A percentile compares a stretch with the other conserved stretches of the same genome.
phyloP scores from a whole-genome alignment of 2,888 invertebrate species.

The Caenorhabditis afra region DNA sequence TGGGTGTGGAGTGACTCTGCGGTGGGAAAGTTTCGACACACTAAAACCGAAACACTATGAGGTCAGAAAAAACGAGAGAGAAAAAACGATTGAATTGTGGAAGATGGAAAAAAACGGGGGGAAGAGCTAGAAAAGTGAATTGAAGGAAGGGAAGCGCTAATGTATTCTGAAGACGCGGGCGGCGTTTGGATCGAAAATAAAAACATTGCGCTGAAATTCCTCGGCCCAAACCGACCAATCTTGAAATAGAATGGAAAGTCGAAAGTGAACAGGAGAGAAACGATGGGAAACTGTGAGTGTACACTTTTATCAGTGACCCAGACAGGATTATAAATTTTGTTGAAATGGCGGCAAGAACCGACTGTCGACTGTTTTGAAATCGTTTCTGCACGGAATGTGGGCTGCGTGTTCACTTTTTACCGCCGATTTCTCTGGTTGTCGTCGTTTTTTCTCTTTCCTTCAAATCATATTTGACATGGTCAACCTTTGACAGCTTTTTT shows the following conservation, averaged over 20 bases:
- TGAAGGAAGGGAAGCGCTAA: slow-evolving; percentile 38
- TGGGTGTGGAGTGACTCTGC: slow-evolving; percentile 1
- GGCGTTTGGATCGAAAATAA: slow-evolving; percentile 30
- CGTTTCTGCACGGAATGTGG: slow-evolving; percentile 1
- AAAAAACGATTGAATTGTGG: slow-evolving; percentile 4
- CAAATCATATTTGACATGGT: slow-evolving; percentile 9
- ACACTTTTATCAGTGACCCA: slow-evolving; percentile 35
- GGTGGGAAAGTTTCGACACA: slow-evolving; percentile 15
- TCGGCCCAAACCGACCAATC: not conserved
- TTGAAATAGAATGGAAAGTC: not conserved
- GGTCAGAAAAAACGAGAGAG: slow-evolving; percentile 1
- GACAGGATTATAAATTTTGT: slow-evolving; percentile 42
- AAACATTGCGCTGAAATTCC: slow-evolving; percentile 5
- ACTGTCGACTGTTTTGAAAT: slow-evolving; percentile 23
- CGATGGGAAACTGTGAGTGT: slow-evolving; percentile 7
- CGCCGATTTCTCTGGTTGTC: not conserved
- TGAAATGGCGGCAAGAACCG: slow-evolving; percentile 18
- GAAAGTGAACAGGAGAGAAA: slow-evolving; percentile 17
- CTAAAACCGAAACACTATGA: slow-evolving; percentile 26
- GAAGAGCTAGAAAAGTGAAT: slow-evolving; percentile 21
- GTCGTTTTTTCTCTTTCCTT: not conserved
- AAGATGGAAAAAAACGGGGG: slow-evolving; percentile 18
- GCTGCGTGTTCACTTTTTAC: not conserved
- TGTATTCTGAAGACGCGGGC: slow-evolving; percentile 40
- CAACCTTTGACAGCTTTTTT: not conserved